These are phyloP conservation scores for Aegithalos caudatus DNA, from an alignment of 2,113 vertebrate species.

Conservation along the genomic window DNA sequence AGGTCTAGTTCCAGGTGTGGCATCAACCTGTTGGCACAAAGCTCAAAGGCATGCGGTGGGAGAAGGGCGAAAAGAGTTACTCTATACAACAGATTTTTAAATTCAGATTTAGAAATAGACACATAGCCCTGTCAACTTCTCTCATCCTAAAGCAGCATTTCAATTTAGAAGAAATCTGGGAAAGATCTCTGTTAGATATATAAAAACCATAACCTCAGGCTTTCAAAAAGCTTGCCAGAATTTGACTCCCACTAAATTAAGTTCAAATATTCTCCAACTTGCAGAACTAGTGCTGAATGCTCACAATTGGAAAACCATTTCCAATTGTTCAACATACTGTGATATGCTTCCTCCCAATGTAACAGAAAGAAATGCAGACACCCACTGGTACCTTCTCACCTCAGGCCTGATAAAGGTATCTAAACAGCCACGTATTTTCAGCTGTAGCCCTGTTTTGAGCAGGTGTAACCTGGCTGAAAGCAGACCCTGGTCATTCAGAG, in stretches of 20 bases:
- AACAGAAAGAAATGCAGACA: neutral
- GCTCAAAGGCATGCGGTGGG: fast-evolving
- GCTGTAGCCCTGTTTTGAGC: neutral
- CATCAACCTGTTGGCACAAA: neutral
- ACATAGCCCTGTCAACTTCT: neutral
- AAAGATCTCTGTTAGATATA: neutral
- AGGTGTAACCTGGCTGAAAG: neutral
- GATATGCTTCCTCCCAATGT: neutral
- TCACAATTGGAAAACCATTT: neutral
- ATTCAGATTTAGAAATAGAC: neutral
- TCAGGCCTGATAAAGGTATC: neutral
- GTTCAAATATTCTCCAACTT: neutral
- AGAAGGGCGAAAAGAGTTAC: neutral
- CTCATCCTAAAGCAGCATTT: neutral
- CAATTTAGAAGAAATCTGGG: neutral
- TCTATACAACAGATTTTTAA: neutral
- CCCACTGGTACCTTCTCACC: neutral
- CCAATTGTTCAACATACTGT: neutral
- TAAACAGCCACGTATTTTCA: neutral
- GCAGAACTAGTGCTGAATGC: neutral
- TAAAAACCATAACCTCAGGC: neutral
- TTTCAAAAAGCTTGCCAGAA: neutral
- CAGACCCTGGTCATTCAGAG: neutral
- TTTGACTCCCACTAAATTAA: neutral
- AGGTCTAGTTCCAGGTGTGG: neutral